A percentile compares a stretch with the other conserved stretches of the same genome.
phyloP scores from a whole-genome alignment of 53 echinoderm and acorn worm genomes.

The Glandiceps talaboti region DNA sequence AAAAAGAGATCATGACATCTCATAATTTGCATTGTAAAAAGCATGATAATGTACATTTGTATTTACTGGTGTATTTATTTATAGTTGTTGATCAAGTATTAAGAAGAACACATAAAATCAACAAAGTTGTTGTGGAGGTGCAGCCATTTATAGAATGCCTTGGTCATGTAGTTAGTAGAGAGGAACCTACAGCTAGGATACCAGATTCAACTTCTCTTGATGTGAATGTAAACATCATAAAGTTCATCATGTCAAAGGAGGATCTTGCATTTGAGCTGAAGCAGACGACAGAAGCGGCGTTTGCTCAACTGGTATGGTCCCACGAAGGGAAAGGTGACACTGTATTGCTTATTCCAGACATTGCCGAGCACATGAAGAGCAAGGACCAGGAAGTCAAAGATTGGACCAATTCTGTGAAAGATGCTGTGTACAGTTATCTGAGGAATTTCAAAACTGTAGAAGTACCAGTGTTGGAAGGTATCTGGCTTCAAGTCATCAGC shows the following conservation, averaged over 20 bases:
- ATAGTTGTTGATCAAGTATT: slow-evolving; percentile 15
- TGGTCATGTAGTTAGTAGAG: slow-evolving; percentile 15
- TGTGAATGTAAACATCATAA: slow-evolving; percentile 6
- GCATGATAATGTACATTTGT: too few relatives aligned
- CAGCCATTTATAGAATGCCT: slow-evolving; percentile 18
- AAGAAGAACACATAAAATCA: slow-evolving; percentile 9
- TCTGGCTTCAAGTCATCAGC: not conserved
- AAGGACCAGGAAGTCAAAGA: slow-evolving; percentile 13
- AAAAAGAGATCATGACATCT: too few relatives aligned
- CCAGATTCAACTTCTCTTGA: slow-evolving; percentile 23
- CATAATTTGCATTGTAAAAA: too few relatives aligned
- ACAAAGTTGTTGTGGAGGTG: not conserved
- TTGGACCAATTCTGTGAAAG: slow-evolving; percentile 4
- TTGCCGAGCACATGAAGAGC: not conserved
- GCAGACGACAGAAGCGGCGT: not conserved
- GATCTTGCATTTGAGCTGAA: slow-evolving; percentile 7
- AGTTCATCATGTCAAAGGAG: slow-evolving; percentile 12
- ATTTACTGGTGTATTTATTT: not conserved
- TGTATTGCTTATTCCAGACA: slow-evolving; percentile 8
- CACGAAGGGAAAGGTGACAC: slow-evolving; percentile 5
- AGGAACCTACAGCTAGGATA: slow-evolving; percentile 26
- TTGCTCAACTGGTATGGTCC: slow-evolving; percentile 21
- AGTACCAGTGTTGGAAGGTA: slow-evolving; percentile 9
- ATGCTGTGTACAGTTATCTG: slow-evolving; percentile 6
- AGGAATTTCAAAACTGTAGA: not conserved